These are phyloP conservation scores for Athalia circularis DNA, from an alignment of 2,888 invertebrate species.

Conservation along the genomic window DNA sequence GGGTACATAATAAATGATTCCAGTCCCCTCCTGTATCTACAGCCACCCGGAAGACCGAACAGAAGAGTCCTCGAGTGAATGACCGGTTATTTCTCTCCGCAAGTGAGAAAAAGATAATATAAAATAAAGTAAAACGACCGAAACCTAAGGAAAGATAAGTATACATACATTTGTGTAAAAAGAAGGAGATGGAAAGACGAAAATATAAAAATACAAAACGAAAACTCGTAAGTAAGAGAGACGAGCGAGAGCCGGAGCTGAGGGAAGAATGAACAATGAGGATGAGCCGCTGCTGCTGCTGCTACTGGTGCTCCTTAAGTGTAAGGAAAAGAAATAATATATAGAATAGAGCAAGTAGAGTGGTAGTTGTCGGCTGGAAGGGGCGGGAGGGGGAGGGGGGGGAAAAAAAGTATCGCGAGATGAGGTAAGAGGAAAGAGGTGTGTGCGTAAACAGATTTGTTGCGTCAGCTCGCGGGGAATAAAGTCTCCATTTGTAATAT, in stretches of 20 bases:
- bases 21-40: neutral
- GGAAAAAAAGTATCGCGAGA: no score
- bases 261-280: conserved; percentile 15
- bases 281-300: neutral
- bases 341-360: neutral
- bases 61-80: conserved; percentile 31
- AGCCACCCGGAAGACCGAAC: neutral
- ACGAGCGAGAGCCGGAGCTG: neutral
- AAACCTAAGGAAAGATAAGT: no score
- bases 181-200: neutral
- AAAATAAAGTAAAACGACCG: conserved; percentile 8
- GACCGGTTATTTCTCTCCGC: conserved; percentile 31
- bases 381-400: neutral
- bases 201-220: no score
- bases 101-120: no score
- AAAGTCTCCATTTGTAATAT: conserved; percentile 32
- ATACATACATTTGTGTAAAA: neutral
- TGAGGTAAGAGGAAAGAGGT: neutral
- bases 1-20: conserved; percentile 30
- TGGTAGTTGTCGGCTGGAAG: conserved; percentile 13
- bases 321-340: no score
- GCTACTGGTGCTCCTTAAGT: neutral
- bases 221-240: neutral
- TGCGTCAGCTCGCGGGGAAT: conserved; percentile 35
- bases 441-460: conserved; percentile 38